Evolutionary conservation across 2,113 vertebrate species (phyloP).

Genomic region (Halichoerus grypus): DNA sequence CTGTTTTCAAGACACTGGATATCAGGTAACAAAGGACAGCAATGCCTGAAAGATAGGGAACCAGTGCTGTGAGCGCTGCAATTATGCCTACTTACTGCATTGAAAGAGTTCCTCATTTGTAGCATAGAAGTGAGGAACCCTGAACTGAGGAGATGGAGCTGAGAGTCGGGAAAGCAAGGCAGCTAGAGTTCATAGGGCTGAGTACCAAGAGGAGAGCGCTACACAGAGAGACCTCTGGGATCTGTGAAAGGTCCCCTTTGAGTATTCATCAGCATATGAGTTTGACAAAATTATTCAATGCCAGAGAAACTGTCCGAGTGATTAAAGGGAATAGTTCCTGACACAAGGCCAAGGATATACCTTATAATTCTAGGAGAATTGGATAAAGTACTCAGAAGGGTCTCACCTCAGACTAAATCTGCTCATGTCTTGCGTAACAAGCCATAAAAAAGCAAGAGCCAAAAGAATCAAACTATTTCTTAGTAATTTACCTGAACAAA

Average conservation of each 20-base stretch:
- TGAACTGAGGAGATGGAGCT: neutral
- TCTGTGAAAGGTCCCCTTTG: neutral
- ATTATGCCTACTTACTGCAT: neutral
- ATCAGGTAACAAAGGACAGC: neutral
- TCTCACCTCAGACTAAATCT: neutral
- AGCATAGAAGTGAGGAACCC: neutral
- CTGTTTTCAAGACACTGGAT: neutral
- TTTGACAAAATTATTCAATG: neutral
- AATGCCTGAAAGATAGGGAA: neutral
- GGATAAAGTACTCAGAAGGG: neutral
- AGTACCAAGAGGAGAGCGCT: neutral
- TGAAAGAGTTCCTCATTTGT: neutral
- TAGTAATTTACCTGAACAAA: neutral
- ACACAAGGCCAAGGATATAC: neutral
- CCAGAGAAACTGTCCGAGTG: neutral
- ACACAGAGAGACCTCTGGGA: neutral
- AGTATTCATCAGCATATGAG: neutral
- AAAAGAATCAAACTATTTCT: neutral
- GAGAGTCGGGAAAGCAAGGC: neutral
- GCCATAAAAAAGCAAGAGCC: neutral
- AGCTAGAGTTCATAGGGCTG: neutral
- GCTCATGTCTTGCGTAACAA: neutral
- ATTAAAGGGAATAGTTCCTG: neutral
- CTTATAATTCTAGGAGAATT: neutral
- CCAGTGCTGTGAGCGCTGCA: neutral